Base-by-base conservation (phyloP, 1,140 invertebrate genomes). In the Sweltsa coloradensis region DNA sequence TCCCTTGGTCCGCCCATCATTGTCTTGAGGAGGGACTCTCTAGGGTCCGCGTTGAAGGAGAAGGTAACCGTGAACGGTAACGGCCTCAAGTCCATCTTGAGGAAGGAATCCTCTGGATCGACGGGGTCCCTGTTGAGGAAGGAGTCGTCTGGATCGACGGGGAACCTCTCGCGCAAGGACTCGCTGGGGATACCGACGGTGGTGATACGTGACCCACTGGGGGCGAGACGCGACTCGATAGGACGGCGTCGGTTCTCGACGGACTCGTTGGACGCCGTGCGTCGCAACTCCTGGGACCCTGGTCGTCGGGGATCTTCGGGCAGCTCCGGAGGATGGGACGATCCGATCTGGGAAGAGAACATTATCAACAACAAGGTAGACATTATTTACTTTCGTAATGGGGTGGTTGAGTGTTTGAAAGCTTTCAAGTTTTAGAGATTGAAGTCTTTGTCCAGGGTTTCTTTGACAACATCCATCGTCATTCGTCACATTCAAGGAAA, bases 241-340 rank as follows among this genome's bases (percentile, higher is more conserved):
- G 26, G 24, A 55, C 64, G 1, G 24, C 26, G 49, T 16, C 19
- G 75, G 50, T 79, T 78, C 34, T 84, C 82, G 0, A 76, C 76
- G 3, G 81, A 84, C 60, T 84, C 81, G 0, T 29, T 48, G 26
- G 46, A 48, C 4, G n/a, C n/a, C 13, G 46, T 7, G 55, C 75
- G 78, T 63, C 72, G 79, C 46, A 73, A 75, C 53, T 76, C 75
- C 7, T 83, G 78, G 78, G 81, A 84, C 54, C 66, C 74, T 5
- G 73, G 70, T 22, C 65, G 78, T 24, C 62, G 76, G 48, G 73
- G 74, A 9, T 78, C 75, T 19, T 70, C 71, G 0, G 72, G 71
- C 7, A 71, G 67, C 3, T 69, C 71, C 22, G 60, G 59, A 18
- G 70, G 71, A 26, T 74, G 70, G 67, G 72, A 74, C 41, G 71